These are phyloP conservation scores for Macrostomum lignano DNA, from an alignment of 1,140 invertebrate genomes.

Conservation along the genomic window DNA sequence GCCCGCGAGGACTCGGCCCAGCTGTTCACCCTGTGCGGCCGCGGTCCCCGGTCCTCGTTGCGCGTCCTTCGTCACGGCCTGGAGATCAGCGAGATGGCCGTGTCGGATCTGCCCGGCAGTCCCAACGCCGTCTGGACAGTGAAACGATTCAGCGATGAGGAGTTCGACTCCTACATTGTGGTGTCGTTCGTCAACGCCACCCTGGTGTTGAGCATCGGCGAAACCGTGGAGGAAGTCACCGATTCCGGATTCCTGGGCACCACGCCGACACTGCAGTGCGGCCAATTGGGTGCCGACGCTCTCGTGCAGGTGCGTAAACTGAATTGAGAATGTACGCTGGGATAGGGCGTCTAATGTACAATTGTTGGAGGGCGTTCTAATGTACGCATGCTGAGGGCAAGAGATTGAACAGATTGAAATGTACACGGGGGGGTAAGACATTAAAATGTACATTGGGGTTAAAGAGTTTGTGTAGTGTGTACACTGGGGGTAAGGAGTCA, in stretches of 20 bases:
- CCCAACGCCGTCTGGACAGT: constrained; percentile 99
- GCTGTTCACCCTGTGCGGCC: constrained; percentile 72
- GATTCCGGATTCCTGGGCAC: constrained; percentile 96
- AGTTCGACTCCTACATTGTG: constrained; percentile 97
- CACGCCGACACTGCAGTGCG: constrained; percentile 80
- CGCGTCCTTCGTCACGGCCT: constrained; percentile 76
- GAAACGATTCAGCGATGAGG: constrained; percentile 70
- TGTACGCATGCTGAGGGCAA: too few relatives aligned
- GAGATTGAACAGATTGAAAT: too few relatives aligned
- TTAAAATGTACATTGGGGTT: too few relatives aligned
- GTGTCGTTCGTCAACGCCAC: constrained; percentile 99
- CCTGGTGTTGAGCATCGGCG: constrained; percentile 87
- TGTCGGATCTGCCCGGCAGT: constrained; percentile 87
- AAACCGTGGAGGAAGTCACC: constrained; percentile 97
- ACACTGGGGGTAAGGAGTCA: too few relatives aligned
- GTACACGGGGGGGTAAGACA: too few relatives aligned
- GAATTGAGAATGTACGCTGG: too few relatives aligned
- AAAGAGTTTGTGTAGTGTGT: too few relatives aligned
- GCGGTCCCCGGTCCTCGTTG: constrained; percentile 66
- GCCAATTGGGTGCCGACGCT: constrained; percentile 79
- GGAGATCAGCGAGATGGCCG: constrained; percentile 94
- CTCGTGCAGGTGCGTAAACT: too few relatives aligned
- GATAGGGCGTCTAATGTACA: too few relatives aligned
- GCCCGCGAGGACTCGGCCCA: constrained; percentile 96
- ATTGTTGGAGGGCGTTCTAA: too few relatives aligned